Conservation (phyloP, 2,797 vertebrate species). For the Sebastes glaucus region DNA sequence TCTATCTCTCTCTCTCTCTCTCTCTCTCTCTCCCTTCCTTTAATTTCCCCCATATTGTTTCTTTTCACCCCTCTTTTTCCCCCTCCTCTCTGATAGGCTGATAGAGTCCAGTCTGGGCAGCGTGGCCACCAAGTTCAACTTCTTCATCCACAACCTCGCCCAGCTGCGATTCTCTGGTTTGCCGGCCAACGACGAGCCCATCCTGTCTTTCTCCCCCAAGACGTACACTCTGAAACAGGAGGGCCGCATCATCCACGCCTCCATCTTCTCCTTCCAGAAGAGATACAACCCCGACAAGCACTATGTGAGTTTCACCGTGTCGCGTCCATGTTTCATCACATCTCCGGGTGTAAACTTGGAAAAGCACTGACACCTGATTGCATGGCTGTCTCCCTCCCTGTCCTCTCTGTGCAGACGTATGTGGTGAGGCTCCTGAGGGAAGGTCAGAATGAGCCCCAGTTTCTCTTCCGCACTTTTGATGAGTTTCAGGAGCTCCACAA, state of each 20-base stretch:
- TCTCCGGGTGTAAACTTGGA: not conserved
- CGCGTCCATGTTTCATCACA: accelerated
- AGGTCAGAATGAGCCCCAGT: conserved; percentile 89
- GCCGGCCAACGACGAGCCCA: conserved; percentile 94
- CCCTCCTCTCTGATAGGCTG: conserved; percentile 77
- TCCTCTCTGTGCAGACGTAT: conserved; percentile 86
- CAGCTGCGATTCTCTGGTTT: conserved; percentile 96
- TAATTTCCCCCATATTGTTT: not conserved
- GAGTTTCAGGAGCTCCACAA: conserved; percentile 99
- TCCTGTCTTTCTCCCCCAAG: conserved; percentile 95
- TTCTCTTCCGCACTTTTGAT: conserved; percentile 97
- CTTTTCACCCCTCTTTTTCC: not conserved
- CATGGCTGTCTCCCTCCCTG: not conserved
- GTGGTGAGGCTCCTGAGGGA: conserved; percentile 93
- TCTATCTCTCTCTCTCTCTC: not conserved
- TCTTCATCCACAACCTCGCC: conserved; percentile 98
- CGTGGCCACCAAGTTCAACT: conserved; percentile 98
- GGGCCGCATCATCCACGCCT: conserved; percentile 90
- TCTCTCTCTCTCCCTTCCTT: not conserved
- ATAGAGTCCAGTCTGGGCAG: conserved; percentile 98
- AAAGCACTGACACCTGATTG: not conserved
- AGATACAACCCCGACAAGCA: conserved; percentile 98
- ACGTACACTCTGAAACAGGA: conserved; percentile 95
- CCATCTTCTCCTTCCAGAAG: conserved; percentile 98
- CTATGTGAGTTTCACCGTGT: conserved; percentile 84